Percentiles rank a stretch among this genome's conserved stretches.
Evolutionary conservation across 2,113 vertebrate genomes (phyloP).

Genomic region (Ginglymostoma cirratum): DNA sequence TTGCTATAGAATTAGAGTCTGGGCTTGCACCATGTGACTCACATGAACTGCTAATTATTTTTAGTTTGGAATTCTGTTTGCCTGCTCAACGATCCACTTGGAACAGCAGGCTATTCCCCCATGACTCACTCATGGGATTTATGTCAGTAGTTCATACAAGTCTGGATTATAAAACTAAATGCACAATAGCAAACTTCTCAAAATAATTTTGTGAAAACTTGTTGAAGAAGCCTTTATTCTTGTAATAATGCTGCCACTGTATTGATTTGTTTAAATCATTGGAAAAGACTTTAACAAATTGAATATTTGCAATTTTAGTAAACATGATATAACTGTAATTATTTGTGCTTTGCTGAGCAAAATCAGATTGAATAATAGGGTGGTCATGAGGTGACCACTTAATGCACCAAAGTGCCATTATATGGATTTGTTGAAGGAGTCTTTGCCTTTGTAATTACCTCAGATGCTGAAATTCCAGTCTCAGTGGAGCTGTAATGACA

Average conservation of each 20-base stretch:
- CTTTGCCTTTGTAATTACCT: neutral
- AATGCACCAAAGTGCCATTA: neutral
- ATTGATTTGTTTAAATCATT: neutral
- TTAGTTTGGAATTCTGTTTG: conserved; percentile 34
- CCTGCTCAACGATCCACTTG: neutral
- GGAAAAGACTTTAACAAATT: neutral
- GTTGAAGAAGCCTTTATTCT: neutral
- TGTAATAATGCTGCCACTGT: neutral
- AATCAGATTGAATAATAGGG: neutral
- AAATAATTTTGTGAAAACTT: neutral
- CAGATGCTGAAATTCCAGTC: neutral
- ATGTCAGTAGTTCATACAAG: neutral
- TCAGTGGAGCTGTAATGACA: neutral
- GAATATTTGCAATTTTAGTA: neutral
- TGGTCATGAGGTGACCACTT: neutral
- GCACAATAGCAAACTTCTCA: neutral
- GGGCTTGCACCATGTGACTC: conserved; percentile 14
- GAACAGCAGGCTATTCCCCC: neutral
- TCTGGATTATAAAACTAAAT: neutral
- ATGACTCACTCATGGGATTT: conserved; percentile 5
- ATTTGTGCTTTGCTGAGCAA: neutral
- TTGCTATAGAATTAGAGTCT: neutral
- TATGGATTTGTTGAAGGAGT: neutral
- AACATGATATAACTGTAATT: neutral
- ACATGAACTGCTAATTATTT: conserved; percentile 34